Evolutionary conservation across 2,888 invertebrate genomes (phyloP), one percentile per base, ranked within the genome.

Genomic region (Xiphydria camelus): DNA sequence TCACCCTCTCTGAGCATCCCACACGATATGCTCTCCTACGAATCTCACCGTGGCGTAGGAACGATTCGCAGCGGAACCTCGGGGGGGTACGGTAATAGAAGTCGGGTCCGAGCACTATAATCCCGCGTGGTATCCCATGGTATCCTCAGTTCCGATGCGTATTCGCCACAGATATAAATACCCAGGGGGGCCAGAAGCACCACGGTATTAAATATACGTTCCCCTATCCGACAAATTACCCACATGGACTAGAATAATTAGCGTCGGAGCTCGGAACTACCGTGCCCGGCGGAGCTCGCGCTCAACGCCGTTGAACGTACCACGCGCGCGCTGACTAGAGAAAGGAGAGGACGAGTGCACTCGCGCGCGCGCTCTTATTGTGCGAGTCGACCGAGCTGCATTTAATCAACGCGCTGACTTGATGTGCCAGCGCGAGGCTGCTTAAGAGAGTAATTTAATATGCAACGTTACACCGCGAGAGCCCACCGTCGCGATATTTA

Each of bases 191-290:
- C 51, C 53, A 53, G 59, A 55, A 49, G 25, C 59, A 61, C 53
- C 54, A 33, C 59, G 58, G 57, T 63, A 69, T 66, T 70, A 65
- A 70, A 70, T 62, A 63, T 62, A 63, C 60, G 64, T 62, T 66
- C 59, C 55, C 53, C 54, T 61, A 55, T 60, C 54, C 66, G 69
- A 71, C 71, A 70, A 71, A 71, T 71, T 71, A 68, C 71, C 63
- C 64, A 58, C 64, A 65, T 68, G 65, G 66, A 61, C 68, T 66
- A 68, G 66, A 71, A 71, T 71, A 71, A 71, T 71, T 71, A 71
- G 71, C 68, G 68, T 68, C 62, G 56, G 53, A 48, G 12, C 15
- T 29, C 12, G 29, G 14, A 14, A 10, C 29, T 9, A 14, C 12
- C 29, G 15, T 29, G 12, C 29, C 29, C 29, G 29, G 14, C 29